Evolutionary conservation across 1,140 invertebrate genomes (phyloP).

Genomic region (Bombus vancouverensis): DNA sequence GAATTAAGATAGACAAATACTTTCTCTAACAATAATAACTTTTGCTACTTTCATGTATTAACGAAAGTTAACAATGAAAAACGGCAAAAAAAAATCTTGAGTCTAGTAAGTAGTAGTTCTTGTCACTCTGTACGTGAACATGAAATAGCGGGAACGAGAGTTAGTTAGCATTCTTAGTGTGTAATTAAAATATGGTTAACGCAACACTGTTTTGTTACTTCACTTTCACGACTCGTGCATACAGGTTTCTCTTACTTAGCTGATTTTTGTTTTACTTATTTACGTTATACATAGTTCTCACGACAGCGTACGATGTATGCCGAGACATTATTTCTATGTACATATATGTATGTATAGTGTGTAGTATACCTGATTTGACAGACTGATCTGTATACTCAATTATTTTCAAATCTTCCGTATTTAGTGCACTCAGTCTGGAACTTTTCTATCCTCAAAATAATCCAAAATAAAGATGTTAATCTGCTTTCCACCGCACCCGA

Average conservation of each 20-base stretch:
- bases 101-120: not conserved
- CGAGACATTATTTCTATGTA: slow-evolving; percentile 6
- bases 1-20: not conserved
- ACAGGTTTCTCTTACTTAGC: not conserved
- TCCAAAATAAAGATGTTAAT: not conserved
- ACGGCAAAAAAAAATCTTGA: slow-evolving; percentile 18
- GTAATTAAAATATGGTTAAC: slow-evolving; percentile 29
- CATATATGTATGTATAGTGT: not conserved
- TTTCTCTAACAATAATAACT: not conserved
- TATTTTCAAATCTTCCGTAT: not conserved
- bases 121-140: not conserved
- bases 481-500: not conserved
- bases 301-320: not conserved
- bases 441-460: not conserved
- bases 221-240: not conserved
- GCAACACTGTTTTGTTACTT: not conserved
- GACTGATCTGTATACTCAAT: slow-evolving; percentile 23
- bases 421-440: not conserved
- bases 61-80: not conserved
- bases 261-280: not conserved
- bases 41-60: not conserved
- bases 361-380: slow-evolving; percentile 43
- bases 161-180: slow-evolving; percentile 2
- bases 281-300: not conserved
- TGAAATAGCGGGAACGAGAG: slow-evolving; percentile 32